Percentiles rank a stretch among this genome's conserved stretches.
phyloP scores from a whole-genome alignment of 2,888 invertebrate genomes.

The Meghimatium bilineatum region DNA sequence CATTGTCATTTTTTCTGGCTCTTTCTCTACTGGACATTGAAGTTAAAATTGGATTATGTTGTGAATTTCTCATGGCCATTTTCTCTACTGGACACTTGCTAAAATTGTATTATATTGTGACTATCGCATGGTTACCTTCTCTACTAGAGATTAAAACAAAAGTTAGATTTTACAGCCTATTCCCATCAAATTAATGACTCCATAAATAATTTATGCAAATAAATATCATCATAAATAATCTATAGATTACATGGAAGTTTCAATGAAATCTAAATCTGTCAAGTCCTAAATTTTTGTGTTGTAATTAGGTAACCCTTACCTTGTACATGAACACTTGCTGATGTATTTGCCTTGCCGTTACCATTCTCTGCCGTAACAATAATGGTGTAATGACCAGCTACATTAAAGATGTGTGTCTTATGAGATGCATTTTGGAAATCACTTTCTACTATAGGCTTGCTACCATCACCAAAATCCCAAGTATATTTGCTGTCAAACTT shows the following conservation, averaged over 20 bases:
- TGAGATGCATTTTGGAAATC: conserved; percentile 54
- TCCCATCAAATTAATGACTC: no score
- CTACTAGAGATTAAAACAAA: no score
- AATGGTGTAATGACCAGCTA: conserved; percentile 60
- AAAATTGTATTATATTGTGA: no score
- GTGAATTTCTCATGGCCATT: no score
- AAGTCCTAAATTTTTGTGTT: background rate
- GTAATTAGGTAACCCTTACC: conserved; percentile 48
- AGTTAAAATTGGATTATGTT: no score
- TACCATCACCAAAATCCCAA: conserved; percentile 62
- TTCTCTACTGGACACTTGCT: no score
- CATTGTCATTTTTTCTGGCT: no score
- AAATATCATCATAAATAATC: no score
- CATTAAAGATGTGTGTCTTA: conserved; percentile 55
- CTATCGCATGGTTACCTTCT: no score
- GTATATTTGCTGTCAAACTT: conserved; percentile 61
- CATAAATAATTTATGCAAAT: no score
- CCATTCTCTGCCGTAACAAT: conserved; percentile 61
- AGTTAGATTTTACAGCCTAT: no score
- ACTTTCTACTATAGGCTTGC: conserved; percentile 33
- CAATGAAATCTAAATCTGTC: background rate
- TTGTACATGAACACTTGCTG: conserved; percentile 56
- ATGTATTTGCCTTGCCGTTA: conserved; percentile 55
- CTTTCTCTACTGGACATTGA: no score
- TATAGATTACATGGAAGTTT: background rate